Base-by-base conservation (phyloP, 2,888 invertebrate genomes). In the Coleophora flavipennella region DNA sequence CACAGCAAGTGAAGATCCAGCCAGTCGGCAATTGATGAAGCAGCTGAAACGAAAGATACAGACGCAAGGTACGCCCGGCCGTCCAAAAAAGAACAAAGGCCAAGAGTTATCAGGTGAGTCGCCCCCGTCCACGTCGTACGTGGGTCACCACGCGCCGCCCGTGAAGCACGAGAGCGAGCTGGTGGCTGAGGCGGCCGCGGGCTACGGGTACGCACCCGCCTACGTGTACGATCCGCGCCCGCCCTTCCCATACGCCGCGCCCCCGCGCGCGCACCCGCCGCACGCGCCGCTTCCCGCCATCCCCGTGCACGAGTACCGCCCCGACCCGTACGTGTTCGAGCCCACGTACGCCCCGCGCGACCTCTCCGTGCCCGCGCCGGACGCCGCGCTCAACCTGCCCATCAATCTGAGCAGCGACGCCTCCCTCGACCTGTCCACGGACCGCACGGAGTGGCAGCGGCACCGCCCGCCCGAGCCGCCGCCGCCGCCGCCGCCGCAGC, bases 351-450 rank as follows among this genome's bases (percentile, higher is more conserved):
- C 63, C 31, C 59, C 72, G 31, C 69, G 68, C 42, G 77, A 76
- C 54, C 68, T 77, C 38, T 61, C 71, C 10, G 55, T 70, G 6
- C 65, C 72, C 3, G 29, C 39, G 26, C 14, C 69, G 36, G 78
- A 78, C 55, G 40, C 64, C 13, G 48, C 64, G 1, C 78, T 70
- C 67, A 78, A 83, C 59, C 56, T 84, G 31, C 83, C 85, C 44
- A 86, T 85, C 54, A 86, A 85, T 62, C 67, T 85, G 35, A 83
- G 85, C 66, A 77, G 74, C 64, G 79, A 81, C 65, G 78, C 76
- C 9, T 74, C 78, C 26, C 72, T 81, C 29, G 84, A 83, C 58
- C 64, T 80, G 40, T 76, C 77, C 40, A 74, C 73, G 12, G 78
- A 79, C 52, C 77, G 79, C 45, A 50, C 67, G 36, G 77, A 75